phyloP scores from a whole-genome alignment of 1,140 invertebrate species.

The Brachionus plicatilis region DNA sequence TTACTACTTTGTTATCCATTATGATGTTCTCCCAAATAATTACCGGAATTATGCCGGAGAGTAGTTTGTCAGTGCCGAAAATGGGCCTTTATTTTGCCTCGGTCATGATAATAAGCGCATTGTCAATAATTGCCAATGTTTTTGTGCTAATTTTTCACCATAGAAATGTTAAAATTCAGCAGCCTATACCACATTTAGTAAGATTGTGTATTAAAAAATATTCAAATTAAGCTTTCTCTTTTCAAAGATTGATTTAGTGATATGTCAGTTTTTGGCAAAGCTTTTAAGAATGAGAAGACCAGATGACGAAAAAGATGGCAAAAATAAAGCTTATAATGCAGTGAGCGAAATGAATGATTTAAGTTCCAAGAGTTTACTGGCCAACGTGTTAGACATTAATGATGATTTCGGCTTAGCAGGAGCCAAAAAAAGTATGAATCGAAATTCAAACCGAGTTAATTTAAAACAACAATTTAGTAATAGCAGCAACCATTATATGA shows the following conservation, averaged over 20 bases:
- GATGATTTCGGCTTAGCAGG: neutral
- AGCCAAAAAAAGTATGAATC: neutral
- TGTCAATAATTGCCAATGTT: slow-evolving; percentile 96
- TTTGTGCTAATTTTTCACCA: slow-evolving; percentile 99
- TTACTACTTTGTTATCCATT: slow-evolving; percentile 62
- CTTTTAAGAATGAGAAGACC: slow-evolving; percentile 36
- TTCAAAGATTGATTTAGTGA: slow-evolving; percentile 14
- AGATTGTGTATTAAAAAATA: slow-evolving; percentile 49
- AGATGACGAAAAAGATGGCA: neutral
- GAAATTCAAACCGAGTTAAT: neutral
- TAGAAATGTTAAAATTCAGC: slow-evolving; percentile 87
- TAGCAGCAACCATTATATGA: neutral
- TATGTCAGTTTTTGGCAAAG: slow-evolving; percentile 56
- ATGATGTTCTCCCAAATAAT: slow-evolving; percentile 54
- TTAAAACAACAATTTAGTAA: neutral
- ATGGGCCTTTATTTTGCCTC: slow-evolving; percentile 98
- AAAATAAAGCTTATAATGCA: neutral
- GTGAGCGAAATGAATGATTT: neutral
- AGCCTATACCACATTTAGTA: slow-evolving; percentile 94
- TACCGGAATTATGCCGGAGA: slow-evolving; percentile 85
- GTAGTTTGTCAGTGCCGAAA: slow-evolving; percentile 89
- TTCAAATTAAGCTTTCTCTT: neutral
- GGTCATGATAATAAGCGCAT: slow-evolving; percentile 99
- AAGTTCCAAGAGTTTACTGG: slow-evolving; percentile 22
- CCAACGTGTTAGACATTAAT: slow-evolving; percentile 35